These are phyloP conservation scores for Drosophila longiperda DNA, from an alignment of 2,888 invertebrate species.

Conservation along the genomic window DNA sequence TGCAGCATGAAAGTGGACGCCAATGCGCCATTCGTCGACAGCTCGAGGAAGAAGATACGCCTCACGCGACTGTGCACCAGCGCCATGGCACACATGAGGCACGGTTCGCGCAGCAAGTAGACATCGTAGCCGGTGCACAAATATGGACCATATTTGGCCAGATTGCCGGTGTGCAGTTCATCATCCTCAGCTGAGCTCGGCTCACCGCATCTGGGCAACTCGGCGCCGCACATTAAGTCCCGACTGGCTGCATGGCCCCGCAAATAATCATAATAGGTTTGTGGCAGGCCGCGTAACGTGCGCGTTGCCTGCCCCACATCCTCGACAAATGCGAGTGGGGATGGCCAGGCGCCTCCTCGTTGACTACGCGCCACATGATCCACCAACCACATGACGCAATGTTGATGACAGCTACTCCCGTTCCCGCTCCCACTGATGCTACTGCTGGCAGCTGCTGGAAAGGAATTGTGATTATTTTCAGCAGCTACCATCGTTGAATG, in stretches of 20 bases:
- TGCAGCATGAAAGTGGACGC: constrained; percentile 91
- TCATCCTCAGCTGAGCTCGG: not conserved
- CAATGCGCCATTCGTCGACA: constrained; percentile 88
- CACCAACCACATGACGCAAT: constrained; percentile 93
- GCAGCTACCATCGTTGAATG: not conserved
- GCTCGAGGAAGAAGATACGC: constrained; percentile 91
- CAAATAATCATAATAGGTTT: constrained; percentile 82
- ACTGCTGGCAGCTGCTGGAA: constrained; percentile 20
- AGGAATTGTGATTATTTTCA: not conserved
- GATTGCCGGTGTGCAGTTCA: constrained; percentile 75
- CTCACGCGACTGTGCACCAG: constrained; percentile 94
- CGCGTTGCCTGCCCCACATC: constrained; percentile 19
- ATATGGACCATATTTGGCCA: constrained; percentile 88
- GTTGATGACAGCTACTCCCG: constrained; percentile 82
- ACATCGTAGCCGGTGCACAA: constrained; percentile 95
- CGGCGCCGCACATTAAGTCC: constrained; percentile 86
- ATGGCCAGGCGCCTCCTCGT: constrained; percentile 90
- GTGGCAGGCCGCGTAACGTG: constrained; percentile 85
- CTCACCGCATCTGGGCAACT: constrained; percentile 49
- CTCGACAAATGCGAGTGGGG: constrained; percentile 39
- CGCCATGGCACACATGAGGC: constrained; percentile 98
- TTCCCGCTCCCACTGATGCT: not conserved
- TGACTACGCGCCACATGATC: constrained; percentile 94
- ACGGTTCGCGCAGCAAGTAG: constrained; percentile 94
- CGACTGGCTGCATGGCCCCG: constrained; percentile 77